Evolutionary conservation across 1,140 invertebrate species (phyloP).

Genomic region (Drosophila kanapiae): DNA sequence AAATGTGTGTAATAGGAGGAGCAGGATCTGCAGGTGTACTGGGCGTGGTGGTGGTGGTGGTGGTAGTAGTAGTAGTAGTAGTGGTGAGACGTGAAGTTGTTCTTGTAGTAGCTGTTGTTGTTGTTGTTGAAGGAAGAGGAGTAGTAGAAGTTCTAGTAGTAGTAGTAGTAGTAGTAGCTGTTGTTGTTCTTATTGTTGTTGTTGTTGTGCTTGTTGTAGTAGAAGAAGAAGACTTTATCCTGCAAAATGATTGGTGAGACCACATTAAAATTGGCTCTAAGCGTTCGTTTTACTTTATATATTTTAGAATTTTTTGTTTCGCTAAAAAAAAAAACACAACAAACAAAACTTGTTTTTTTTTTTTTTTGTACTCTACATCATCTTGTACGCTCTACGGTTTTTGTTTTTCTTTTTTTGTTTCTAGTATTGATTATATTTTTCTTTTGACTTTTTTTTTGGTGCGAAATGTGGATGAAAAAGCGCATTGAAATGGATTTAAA

Average conservation of each 20-base stretch:
- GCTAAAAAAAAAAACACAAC: constrained; percentile 60
- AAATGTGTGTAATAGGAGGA: constrained; percentile 83
- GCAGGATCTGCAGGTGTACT: constrained; percentile 76
- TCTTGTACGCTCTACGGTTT: constrained; percentile 23
- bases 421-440: constrained; percentile 1
- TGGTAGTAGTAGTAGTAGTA: constrained; percentile 62
- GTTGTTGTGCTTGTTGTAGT: constrained; percentile 81
- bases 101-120: constrained; percentile 73
- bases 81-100: constrained; percentile 82
- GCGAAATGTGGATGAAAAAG: constrained; percentile 18
- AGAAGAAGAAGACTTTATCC: constrained; percentile 84
- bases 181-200: constrained; percentile 60
- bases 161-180: constrained; percentile 60
- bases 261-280: constrained; percentile 81
- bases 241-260: constrained; percentile 85
- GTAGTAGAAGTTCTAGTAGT: constrained; percentile 82
- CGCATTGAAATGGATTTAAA: constrained; percentile 11
- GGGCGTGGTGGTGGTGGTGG: constrained; percentile 53
- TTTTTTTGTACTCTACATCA: constrained; percentile 8
- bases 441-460: constrained; percentile 4
- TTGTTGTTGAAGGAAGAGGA: constrained; percentile 80
- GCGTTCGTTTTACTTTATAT: constrained; percentile 41
- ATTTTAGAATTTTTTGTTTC: constrained; percentile 10
- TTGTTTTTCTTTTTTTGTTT: constrained; percentile 17
- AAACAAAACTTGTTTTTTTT: constrained; percentile 48